Conservation (phyloP, 2,888 invertebrate genomes). For the Conchocele bisecta region DNA sequence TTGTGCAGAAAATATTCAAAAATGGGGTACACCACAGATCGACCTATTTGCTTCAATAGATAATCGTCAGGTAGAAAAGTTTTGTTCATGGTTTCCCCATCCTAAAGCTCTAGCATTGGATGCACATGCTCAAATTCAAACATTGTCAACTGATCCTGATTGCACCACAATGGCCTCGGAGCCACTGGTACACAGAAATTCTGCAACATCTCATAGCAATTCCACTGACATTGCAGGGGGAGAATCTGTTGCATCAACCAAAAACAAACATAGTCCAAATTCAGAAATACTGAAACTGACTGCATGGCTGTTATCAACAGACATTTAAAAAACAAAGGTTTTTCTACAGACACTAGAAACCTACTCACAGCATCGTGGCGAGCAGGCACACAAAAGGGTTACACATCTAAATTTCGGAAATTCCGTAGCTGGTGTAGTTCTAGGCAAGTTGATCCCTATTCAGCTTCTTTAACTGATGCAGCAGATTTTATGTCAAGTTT, state of each 20-base stretch:
- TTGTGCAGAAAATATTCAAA: conserved; percentile 20
- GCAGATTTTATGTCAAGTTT: not conserved
- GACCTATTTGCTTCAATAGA: conserved; percentile 24
- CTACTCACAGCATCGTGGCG: conserved; percentile 2
- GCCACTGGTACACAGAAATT: conserved; percentile 22
- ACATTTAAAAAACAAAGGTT: not conserved
- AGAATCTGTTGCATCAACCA: not conserved
- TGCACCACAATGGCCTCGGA: conserved; percentile 26
- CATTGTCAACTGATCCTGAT: conserved; percentile 15
- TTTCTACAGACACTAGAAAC: conserved; percentile 12
- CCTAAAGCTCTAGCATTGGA: conserved; percentile 25
- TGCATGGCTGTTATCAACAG: conserved; percentile 36
- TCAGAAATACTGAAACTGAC: conserved; percentile 19
- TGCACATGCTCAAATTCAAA: conserved; percentile 16
- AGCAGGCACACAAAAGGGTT: conserved; percentile 24
- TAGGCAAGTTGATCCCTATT: too few species aligned
- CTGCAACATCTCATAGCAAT: conserved; percentile 3
- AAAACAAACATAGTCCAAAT: not conserved
- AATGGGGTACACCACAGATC: conserved; percentile 24
- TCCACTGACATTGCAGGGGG: conserved; percentile 1
- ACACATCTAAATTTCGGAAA: conserved; percentile 22
- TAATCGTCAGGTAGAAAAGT: conserved; percentile 10
- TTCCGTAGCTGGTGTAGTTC: too few species aligned
- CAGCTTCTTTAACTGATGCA: too few species aligned
- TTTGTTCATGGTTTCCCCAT: conserved; percentile 27